These are phyloP conservation scores for Rattus rattus DNA, from an alignment of 2,113 vertebrate species.

Conservation along the genomic window DNA sequence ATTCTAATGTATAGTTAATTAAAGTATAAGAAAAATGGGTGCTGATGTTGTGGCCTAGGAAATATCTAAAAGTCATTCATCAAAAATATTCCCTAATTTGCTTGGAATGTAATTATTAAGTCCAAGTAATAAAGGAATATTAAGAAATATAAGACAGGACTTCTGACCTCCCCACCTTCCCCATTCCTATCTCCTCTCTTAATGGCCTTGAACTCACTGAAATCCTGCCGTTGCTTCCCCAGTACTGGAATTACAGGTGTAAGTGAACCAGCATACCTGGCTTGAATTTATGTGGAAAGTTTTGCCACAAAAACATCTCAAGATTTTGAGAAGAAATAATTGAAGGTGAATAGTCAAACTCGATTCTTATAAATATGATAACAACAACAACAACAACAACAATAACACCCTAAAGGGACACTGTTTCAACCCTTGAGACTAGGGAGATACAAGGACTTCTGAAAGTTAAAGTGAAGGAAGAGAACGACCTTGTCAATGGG, in stretches of 20 bases:
- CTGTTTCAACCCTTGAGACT: conserved; percentile 31
- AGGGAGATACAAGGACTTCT: neutral
- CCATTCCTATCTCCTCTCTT: neutral
- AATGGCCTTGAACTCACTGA: neutral
- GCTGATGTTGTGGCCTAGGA: neutral
- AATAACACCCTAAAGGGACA: neutral
- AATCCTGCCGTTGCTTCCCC: neutral
- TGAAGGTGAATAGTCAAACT: neutral
- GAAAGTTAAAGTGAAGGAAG: neutral
- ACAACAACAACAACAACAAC: neutral
- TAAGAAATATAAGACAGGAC: neutral
- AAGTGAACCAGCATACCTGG: no score
- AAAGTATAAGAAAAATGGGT: neutral
- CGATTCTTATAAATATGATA: neutral
- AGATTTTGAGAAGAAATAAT: conserved; percentile 37
- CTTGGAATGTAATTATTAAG: neutral
- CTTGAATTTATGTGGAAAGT: no score
- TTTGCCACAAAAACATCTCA: neutral
- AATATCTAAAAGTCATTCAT: neutral
- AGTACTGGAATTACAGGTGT: no score
- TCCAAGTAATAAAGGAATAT: neutral
- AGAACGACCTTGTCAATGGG: neutral
- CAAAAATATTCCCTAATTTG: neutral
- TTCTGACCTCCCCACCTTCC: neutral
- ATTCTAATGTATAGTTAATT: neutral